phyloP scores from a whole-genome alignment of 2,113 vertebrate genomes.

The Gopherus evgoodei region DNA sequence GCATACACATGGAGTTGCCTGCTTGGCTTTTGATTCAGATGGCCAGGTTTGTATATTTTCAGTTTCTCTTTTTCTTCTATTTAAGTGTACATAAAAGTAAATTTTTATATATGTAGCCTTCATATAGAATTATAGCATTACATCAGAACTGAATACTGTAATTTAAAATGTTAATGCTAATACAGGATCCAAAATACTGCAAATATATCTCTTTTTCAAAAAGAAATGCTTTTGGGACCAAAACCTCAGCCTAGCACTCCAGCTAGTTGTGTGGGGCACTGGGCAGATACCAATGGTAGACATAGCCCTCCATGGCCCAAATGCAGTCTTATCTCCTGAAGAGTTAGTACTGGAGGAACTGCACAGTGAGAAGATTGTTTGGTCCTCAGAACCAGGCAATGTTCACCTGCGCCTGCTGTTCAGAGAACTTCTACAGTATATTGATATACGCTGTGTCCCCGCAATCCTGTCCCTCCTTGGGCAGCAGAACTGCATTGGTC shows the following conservation, averaged over 20 bases:
- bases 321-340: background rate
- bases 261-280: background rate
- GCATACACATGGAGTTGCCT: conserved; percentile 96
- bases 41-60: conserved; percentile 88
- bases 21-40: conserved; percentile 92
- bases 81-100: fast-evolving
- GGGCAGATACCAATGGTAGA: background rate
- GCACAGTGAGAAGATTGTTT: background rate
- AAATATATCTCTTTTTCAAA: background rate
- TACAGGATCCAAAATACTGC: background rate
- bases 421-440: background rate
- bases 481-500: background rate
- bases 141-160: background rate
- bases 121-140: background rate
- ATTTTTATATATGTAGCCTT: background rate
- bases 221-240: background rate
- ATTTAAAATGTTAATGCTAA: background rate
- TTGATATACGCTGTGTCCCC: background rate
- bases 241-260: background rate
- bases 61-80: background rate
- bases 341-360: background rate
- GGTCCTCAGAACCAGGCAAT: background rate
- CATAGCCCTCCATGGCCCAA: background rate
- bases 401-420: background rate
- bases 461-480: background rate